Evolutionary conservation across 2,888 invertebrate species (phyloP), one percentile per base, ranked within the genome.

Genomic region (Gastracanthus pulcherrimus): DNA sequence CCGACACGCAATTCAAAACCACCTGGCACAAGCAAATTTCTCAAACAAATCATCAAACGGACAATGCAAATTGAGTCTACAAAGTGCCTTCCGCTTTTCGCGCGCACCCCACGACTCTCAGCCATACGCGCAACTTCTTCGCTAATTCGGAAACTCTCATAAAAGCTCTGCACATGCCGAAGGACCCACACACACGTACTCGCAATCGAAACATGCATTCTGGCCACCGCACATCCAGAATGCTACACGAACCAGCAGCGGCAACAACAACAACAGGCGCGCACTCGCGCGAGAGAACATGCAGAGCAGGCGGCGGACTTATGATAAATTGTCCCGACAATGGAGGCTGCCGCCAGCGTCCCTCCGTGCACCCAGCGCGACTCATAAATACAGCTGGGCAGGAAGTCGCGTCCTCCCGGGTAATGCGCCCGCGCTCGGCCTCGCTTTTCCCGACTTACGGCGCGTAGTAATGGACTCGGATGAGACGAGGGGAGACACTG

Each of bases 281-380:
- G 9, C 6, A 31, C 23, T 34, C 34, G 19, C 5, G 2, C 16
- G 23, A 11, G 26, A 7, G 41, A 11, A 36, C n/a, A 31, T 29
- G 41, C 36, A 29, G 55, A 11, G n/a, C 9, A 3, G 9, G 45
- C 45, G 34, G 9, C 19, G 19, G 29, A 71, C 51, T 62, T 78
- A 71, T 78, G 71, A 78, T 78, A 71, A 70, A 78, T 78, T 51
- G 71, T 64, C 62, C 29, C 26, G 51, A 31, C 60, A 62, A 26
- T 23, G 55, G 76, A 58, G 34, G 6, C 19, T 60, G 38, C 67
- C 23, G 62, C n/a, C 62, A 9, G 29, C 62, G 29, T n/a, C n/a
- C 38, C 5, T 31, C 60, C 3, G 2, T 3, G 5, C 45, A 45
- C 45, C 13, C 29, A 41, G 38, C n/a, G 60, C 29, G 60, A 45